Evolutionary conservation across 2,113 vertebrate species (phyloP).

Genomic region (Melospiza melodia): DNA sequence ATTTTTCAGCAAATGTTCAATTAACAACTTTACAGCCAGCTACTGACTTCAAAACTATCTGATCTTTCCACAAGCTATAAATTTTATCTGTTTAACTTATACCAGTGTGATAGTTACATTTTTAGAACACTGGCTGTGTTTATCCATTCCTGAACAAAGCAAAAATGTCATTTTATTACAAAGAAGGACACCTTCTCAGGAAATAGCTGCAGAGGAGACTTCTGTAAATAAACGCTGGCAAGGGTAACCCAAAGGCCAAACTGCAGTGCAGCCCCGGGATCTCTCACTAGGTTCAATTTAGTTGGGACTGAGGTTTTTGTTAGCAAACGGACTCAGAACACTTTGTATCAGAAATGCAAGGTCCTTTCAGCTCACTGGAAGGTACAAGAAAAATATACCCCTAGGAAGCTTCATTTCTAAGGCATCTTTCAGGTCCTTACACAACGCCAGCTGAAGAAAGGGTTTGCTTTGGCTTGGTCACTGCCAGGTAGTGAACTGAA

Average conservation of each 20-base stretch:
- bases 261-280: background rate
- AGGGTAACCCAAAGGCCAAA: background rate
- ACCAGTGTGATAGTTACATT: background rate
- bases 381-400: background rate
- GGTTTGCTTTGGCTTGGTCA: background rate
- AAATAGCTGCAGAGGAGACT: background rate
- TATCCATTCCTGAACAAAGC: background rate
- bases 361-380: background rate
- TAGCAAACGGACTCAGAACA: background rate
- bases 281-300: background rate
- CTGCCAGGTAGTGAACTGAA: background rate
- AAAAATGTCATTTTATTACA: background rate
- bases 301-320: background rate
- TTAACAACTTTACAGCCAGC: background rate
- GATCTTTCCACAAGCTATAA: background rate
- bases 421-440: background rate
- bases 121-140: background rate
- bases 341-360: background rate
- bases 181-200: background rate
- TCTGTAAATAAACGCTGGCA: background rate
- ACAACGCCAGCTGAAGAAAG: background rate
- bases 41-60: background rate
- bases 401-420: background rate
- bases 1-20: constrained; percentile 19
- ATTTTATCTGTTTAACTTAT: background rate